These are phyloP conservation scores for Rhagium mordax DNA, from an alignment of 2,888 invertebrate genomes.

Conservation along the genomic window DNA sequence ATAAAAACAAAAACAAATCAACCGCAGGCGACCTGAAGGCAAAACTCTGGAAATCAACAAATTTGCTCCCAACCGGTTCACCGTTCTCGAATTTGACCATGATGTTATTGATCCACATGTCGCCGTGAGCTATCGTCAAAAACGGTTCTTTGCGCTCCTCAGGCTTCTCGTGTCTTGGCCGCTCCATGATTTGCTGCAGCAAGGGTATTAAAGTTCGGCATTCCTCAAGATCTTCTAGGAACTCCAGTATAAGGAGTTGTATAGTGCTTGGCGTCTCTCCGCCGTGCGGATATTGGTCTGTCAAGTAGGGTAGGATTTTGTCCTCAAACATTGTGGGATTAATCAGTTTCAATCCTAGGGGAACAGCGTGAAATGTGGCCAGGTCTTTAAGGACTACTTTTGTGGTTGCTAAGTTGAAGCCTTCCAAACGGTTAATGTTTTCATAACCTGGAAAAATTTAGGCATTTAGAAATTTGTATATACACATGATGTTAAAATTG, in stretches of 20 bases:
- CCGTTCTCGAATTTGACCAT: conserved; percentile 68
- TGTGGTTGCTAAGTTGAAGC: conserved; percentile 70
- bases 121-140: conserved; percentile 72
- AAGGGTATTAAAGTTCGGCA: background rate
- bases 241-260: background rate
- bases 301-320: conserved; percentile 56
- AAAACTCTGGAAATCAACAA: conserved; percentile 75
- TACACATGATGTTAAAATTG: no score
- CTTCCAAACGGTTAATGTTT: conserved; percentile 66
- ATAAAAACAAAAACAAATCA: conserved; percentile 73
- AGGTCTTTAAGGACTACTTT: conserved; percentile 67
- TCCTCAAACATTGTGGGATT: conserved; percentile 64
- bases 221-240: background rate
- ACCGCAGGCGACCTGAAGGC: conserved; percentile 70
- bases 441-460: conserved; percentile 63
- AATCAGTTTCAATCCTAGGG: conserved; percentile 70
- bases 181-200: background rate
- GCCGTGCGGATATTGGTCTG: background rate
- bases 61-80: conserved; percentile 45
- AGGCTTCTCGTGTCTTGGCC: conserved; percentile 4
- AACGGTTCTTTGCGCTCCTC: conserved; percentile 66
- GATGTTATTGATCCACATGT: conserved; percentile 76
- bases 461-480: background rate
- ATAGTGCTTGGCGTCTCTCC: background rate
- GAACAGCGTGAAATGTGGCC: conserved; percentile 72